A percentile compares a stretch with the other conserved stretches of the same genome.
Evolutionary conservation across 2,888 invertebrate genomes (phyloP).

Genomic region (Stramonita haemastoma): DNA sequence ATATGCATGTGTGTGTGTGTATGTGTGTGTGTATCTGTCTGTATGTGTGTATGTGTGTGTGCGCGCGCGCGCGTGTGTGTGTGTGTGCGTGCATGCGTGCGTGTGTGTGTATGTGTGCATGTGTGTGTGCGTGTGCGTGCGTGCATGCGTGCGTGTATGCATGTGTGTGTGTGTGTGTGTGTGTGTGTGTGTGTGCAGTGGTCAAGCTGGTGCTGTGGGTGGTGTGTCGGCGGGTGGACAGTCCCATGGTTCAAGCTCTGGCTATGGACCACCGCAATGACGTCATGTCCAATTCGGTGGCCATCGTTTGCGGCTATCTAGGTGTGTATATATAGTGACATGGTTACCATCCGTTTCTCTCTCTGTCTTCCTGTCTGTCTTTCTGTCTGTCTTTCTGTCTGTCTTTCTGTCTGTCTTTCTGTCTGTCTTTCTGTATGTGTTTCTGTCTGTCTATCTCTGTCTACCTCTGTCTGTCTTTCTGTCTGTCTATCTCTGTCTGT

Average conservation of each 20-base stretch:
- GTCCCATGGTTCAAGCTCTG: conserved; percentile 73
- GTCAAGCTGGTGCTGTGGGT: conserved; percentile 71
- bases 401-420: not conserved
- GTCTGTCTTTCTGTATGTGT: no score
- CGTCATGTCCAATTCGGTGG: conserved; percentile 78
- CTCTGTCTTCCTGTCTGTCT: not conserved
- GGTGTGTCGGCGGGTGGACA: conserved; percentile 62
- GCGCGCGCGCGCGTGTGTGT: not conserved
- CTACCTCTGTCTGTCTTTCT: no score
- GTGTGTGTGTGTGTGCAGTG: conserved; percentile 55
- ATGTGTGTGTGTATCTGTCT: not conserved
- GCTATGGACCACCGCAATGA: conserved; percentile 79
- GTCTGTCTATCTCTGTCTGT: no score
- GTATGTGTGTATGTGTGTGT: not conserved
- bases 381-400: not conserved
- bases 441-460: not conserved
- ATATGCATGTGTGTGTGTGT: no score
- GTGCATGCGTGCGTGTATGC: not conserved
- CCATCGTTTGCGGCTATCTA: conserved; percentile 77
- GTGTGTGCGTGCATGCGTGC: conserved; percentile 9
- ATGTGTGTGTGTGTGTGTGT: not conserved
- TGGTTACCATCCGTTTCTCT: not conserved
- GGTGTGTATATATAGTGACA: conserved; percentile 52
- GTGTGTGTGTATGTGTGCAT: not conserved
- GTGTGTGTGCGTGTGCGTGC: conserved; percentile 13